Percentiles rank a stretch among this genome's conserved stretches.
Conservation (phyloP, 2,113 vertebrate species). For the Murina feae region DNA sequence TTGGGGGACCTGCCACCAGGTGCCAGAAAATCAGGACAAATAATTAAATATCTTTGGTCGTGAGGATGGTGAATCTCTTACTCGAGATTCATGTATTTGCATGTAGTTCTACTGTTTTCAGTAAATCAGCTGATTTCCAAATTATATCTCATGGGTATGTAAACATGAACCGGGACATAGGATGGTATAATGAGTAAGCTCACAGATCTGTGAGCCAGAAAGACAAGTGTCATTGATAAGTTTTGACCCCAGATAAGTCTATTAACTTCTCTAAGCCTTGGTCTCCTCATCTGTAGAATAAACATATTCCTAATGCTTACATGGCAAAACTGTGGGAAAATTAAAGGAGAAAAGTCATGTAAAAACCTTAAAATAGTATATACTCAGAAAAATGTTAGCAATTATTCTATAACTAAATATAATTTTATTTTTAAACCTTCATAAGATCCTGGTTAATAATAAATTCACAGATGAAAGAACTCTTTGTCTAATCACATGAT, state of each 20-base stretch:
- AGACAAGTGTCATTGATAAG: not conserved
- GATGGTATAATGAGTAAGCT: not conserved
- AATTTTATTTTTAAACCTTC: slow-evolving; percentile 8
- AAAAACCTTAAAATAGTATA: not conserved
- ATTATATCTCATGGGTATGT: not conserved
- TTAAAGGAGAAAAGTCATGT: not conserved
- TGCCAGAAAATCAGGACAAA: not conserved
- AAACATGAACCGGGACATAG: not conserved
- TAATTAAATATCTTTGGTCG: not conserved
- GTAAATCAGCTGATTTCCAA: not conserved
- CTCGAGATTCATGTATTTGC: not conserved
- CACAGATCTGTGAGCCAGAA: slow-evolving; percentile 1
- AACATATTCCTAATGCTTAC: not conserved
- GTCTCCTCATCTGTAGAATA: not conserved
- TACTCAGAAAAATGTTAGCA: not conserved
- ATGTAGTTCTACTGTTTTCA: not conserved
- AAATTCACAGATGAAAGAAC: slow-evolving; percentile 13
- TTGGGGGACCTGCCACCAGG: not conserved
- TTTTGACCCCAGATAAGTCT: not conserved
- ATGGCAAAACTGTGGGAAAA: not conserved
- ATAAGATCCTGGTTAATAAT: not conserved
- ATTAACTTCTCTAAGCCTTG: not conserved
- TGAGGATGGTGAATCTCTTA: not conserved
- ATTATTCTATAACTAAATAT: not conserved
- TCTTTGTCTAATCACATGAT: not conserved